Percentiles rank a stretch among this genome's conserved stretches.
phyloP scores from a whole-genome alignment of 2,888 invertebrate genomes.

The Carpatolechia fugitivella region DNA sequence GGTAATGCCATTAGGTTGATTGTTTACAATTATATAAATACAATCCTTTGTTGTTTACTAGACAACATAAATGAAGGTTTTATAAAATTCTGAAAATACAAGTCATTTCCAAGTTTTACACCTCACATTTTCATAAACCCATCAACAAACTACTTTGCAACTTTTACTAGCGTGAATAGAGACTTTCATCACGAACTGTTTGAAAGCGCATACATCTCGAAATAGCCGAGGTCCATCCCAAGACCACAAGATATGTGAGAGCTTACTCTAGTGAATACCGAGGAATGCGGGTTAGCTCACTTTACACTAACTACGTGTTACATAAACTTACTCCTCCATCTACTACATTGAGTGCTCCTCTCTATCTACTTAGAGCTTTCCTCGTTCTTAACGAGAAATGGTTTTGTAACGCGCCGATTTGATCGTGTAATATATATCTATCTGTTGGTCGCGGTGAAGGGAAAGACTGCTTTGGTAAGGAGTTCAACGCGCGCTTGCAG shows the following conservation, averaged over 20 bases:
- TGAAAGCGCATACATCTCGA: conserved; percentile 10
- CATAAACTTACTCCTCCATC: background rate
- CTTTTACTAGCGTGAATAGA: background rate
- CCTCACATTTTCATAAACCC: too few species aligned
- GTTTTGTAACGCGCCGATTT: background rate
- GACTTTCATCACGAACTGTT: background rate
- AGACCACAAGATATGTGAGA: conserved; percentile 13
- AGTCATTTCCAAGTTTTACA: too few species aligned
- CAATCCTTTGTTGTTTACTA: too few species aligned
- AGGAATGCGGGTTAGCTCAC: conserved; percentile 9
- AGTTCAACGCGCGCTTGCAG: conserved; percentile 66
- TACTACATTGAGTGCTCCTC: background rate
- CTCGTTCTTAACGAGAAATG: background rate
- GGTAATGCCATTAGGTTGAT: background rate
- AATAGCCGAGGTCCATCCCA: conserved; percentile 11
- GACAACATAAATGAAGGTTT: too few species aligned
- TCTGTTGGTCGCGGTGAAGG: background rate
- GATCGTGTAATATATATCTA: background rate
- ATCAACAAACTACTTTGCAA: too few species aligned
- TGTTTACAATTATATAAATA: background rate
- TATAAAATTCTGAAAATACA: too few species aligned
- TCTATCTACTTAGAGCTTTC: too few species aligned
- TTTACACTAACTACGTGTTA: background rate
- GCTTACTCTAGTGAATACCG: conserved; percentile 8
- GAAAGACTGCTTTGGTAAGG: conserved; percentile 56